Percentiles rank a stretch among this genome's conserved stretches.
Evolutionary conservation across 2,888 invertebrate genomes (phyloP).

Genomic region (Linnaemya vulpina): DNA sequence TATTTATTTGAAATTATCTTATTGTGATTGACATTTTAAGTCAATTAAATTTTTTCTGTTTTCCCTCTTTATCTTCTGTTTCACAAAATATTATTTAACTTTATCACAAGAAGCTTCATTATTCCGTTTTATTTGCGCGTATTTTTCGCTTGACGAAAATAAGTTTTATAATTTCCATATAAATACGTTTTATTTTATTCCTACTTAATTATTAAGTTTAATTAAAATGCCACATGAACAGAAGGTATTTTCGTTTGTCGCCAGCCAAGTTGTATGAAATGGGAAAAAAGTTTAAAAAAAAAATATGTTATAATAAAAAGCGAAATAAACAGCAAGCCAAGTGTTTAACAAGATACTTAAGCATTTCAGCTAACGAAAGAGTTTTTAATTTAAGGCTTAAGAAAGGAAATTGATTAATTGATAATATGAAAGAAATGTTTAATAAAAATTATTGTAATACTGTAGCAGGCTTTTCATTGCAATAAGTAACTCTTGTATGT

Average conservation of each 20-base stretch:
- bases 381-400: constrained; percentile 6
- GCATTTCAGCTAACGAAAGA: background rate
- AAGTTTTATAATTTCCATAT: constrained; percentile 47
- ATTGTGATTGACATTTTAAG: constrained; percentile 29
- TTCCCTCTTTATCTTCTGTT: constrained; percentile 6
- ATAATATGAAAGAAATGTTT: background rate
- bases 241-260: constrained; percentile 24
- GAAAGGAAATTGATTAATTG: constrained; percentile 12
- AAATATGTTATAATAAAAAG: background rate
- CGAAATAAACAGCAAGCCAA: background rate
- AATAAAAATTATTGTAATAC: background rate
- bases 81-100: constrained; percentile 6
- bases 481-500: background rate
- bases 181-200: constrained; percentile 57
- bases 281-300: background rate
- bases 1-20: constrained; percentile 1
- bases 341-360: background rate
- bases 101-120: constrained; percentile 13
- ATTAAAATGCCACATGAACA: constrained; percentile 53
- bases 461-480: background rate
- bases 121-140: constrained; percentile 14
- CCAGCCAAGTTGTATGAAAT: background rate
- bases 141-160: background rate
- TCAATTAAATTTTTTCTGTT: constrained; percentile 42
- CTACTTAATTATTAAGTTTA: constrained; percentile 60